phyloP scores from a whole-genome alignment of 2,888 invertebrate species.

The Mamestra brassicae region DNA sequence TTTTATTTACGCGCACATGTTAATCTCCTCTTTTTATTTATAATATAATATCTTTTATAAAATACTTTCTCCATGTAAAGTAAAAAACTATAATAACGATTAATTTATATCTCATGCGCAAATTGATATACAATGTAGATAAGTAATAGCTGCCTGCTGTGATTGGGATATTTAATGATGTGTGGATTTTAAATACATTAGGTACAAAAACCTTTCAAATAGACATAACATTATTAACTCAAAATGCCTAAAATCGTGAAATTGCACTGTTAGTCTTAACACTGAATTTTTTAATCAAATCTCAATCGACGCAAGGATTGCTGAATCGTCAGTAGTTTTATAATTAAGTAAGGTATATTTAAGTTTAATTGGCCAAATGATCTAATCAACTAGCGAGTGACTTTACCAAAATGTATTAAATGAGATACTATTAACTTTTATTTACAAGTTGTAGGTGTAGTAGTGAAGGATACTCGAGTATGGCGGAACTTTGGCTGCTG shows the following conservation, averaged over 20 bases:
- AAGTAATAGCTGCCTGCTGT: constrained; percentile 1
- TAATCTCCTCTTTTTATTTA: constrained; percentile 42
- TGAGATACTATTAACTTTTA: constrained; percentile 65
- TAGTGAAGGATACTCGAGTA: constrained; percentile 45
- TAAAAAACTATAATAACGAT: constrained; percentile 10
- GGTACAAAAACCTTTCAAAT: not conserved
- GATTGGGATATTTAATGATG: constrained; percentile 5
- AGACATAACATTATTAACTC: not conserved
- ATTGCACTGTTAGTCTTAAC: constrained; percentile 9
- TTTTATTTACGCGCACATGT: constrained; percentile 41
- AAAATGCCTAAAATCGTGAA: constrained; percentile 21
- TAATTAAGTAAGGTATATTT: constrained; percentile 63
- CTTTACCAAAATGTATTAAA: constrained; percentile 81
- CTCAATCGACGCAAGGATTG: constrained; percentile 18
- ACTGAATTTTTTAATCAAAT: constrained; percentile 32
- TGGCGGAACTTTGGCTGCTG: constrained; percentile 2
- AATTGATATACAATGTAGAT: constrained; percentile 18
- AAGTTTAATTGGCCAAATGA: constrained; percentile 80
- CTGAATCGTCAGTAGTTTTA: constrained; percentile 37
- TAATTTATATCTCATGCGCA: constrained; percentile 34
- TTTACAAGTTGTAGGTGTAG: constrained; percentile 63
- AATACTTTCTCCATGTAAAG: constrained; percentile 34
- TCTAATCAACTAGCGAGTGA: constrained; percentile 71
- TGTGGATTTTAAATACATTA: not conserved
- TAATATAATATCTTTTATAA: constrained; percentile 42